These are phyloP conservation scores for Philopotamus ludificatus DNA, from an alignment of 1,140 invertebrate genomes.

Conservation along the genomic window DNA sequence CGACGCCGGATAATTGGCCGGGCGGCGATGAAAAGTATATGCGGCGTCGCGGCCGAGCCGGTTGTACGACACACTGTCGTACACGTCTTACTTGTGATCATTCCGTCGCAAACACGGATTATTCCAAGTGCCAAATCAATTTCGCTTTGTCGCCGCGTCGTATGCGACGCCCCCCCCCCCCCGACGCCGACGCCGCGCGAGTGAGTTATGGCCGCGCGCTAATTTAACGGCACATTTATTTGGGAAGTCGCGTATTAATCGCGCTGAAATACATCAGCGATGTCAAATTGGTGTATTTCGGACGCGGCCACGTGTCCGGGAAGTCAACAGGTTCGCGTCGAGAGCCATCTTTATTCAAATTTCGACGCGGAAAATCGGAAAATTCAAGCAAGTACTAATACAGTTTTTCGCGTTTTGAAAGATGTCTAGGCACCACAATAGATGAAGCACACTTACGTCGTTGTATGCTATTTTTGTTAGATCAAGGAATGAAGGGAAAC, in stretches of 20 bases:
- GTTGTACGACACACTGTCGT: conserved; percentile 36
- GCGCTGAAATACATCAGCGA: background rate
- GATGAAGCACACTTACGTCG: too few relatives aligned
- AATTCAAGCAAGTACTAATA: too few relatives aligned
- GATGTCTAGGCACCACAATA: too few relatives aligned
- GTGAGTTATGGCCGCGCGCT: background rate
- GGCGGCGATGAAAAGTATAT: conserved; percentile 36
- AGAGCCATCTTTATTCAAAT: too few relatives aligned
- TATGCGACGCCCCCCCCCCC: too few relatives aligned
- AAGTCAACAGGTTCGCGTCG: too few relatives aligned
- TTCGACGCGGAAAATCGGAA: too few relatives aligned
- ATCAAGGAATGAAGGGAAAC: too few relatives aligned
- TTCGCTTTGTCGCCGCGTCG: conserved; percentile 4
- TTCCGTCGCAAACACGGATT: conserved; percentile 29
- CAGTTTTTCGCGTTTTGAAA: too few relatives aligned
- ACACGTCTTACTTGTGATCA: conserved; percentile 37
- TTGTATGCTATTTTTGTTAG: too few relatives aligned
- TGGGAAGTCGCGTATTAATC: background rate
- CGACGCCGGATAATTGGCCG: conserved; percentile 28
- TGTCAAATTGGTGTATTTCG: background rate
- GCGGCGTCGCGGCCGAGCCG: conserved; percentile 14
- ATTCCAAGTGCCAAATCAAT: conserved; percentile 14
- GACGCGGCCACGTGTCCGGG: background rate
- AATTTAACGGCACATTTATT: background rate
- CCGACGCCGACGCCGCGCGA: too few relatives aligned